Conservation (phyloP, 2,113 vertebrate genomes). For the Neolamprologus kungweensis region DNA sequence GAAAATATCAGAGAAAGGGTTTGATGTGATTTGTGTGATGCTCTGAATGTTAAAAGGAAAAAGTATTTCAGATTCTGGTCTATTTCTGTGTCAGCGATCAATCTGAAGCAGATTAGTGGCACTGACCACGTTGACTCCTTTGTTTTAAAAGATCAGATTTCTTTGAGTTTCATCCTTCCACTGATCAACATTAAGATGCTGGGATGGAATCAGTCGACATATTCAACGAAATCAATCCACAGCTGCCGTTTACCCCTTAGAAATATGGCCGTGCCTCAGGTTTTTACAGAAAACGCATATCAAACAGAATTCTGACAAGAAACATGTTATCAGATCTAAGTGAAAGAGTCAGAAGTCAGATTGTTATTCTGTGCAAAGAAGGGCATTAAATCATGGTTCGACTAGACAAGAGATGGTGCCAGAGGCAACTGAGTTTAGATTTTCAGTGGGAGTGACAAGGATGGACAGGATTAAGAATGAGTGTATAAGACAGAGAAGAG, state of each 20-base stretch:
- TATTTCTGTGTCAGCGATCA: background rate
- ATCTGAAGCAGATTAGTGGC: background rate
- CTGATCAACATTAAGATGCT: background rate
- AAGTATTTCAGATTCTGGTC: background rate
- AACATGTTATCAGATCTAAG: background rate
- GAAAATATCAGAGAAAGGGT: background rate
- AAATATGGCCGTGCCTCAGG: background rate
- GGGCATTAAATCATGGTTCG: background rate
- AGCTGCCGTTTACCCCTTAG: background rate
- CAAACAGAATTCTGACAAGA: background rate
- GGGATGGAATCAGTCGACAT: background rate
- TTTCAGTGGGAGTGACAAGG: background rate
- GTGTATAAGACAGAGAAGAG: background rate
- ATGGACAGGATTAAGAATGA: background rate
- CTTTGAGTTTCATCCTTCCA: background rate
- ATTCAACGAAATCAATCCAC: background rate
- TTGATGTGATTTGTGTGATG: background rate
- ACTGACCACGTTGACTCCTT: background rate
- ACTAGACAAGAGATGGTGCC: background rate
- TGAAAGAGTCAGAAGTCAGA: background rate
- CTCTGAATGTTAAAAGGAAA: background rate
- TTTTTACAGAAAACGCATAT: background rate
- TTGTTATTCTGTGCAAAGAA: background rate
- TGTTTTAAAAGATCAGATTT: background rate
- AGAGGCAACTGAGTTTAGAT: background rate